phyloP scores from a whole-genome alignment of 2,888 invertebrate species.

The Spisula subtruncata region DNA sequence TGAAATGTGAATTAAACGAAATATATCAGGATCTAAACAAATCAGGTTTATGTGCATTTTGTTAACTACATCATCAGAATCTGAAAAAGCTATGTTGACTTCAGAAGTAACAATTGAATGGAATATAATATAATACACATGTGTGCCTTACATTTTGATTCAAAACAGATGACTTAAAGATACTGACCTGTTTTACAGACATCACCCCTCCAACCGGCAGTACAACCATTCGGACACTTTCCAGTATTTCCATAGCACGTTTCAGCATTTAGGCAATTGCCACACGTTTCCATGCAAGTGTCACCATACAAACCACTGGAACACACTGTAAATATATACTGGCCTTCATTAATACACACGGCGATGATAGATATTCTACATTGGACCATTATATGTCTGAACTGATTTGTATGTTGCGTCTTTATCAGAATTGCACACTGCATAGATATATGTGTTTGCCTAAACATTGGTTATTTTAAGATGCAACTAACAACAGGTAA shows the following conservation, averaged over 20 bases:
- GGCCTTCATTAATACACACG: no score
- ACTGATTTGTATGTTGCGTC: no score
- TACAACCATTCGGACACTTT: conserved; percentile 47
- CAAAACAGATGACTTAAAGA: background rate
- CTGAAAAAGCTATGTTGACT: background rate
- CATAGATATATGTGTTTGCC: no score
- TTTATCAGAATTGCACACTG: no score
- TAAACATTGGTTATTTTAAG: no score
- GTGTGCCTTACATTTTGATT: no score
- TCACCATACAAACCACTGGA: conserved; percentile 69
- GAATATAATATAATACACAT: no score
- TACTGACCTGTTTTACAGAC: conserved; percentile 52
- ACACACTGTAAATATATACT: conserved; percentile 65
- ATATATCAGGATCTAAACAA: background rate
- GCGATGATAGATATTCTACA: no score
- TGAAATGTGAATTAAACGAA: conserved; percentile 27
- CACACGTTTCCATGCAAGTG: conserved; percentile 76
- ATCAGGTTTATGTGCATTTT: background rate
- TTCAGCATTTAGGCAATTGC: conserved; percentile 71
- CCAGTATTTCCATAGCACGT: conserved; percentile 65
- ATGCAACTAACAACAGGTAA: no score
- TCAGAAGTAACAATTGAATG: background rate
- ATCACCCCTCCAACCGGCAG: conserved; percentile 54
- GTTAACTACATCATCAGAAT: no score
- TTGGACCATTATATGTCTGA: no score